Base-by-base conservation (phyloP, 2,888 invertebrate species). In the Spialia ferax region DNA sequence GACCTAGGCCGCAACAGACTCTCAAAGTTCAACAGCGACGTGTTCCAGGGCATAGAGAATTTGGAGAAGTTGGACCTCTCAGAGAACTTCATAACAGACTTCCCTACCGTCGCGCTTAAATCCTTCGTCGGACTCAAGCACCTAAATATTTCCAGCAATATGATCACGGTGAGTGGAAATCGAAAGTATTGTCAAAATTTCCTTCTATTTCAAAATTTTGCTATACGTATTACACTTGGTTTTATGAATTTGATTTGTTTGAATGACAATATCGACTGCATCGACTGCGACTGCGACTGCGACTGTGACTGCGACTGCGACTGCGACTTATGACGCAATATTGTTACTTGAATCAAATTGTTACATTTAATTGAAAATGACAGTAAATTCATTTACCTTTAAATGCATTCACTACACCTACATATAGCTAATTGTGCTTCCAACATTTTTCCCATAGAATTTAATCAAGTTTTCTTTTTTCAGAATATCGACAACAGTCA, bases 61-160 rank as follows among this genome's bases (percentile, higher is more conserved):
- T 91, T 99, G 70, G 95, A 97, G 77, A 96, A 96, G 75, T 90
- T 99, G 73, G 97, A 98, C 84, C 91, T 99, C 26, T 97, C 98
- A 0, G 96, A 97, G 79, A 99, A 99, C 92, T 97, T 97, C 83
- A 96, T 98, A 65, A 94, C 94, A 1, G 97, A 97, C 82, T 97
- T 98, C 80, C 98, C 98, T 3, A 95, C 95, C 0, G 96, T 97
- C 10, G 96, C 97, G 0, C 84, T 98, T 54, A 96, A 96, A 79
- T 94, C 96, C 29, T 95, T 98, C 75, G 88, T 90, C 22, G 95
- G 95, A 65, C 87, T 98, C 22, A 96, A 95, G 80, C 95, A 96
- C 71, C 91, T 98, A 70, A 97, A 97, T 86, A 90, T 98, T 42
- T 97, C 97, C 13, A 97, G 97, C 72, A 98, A 98, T 89, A 95